Base-by-base conservation (phyloP, 2,888 invertebrate species). In the Drosophila bunnanda region DNA sequence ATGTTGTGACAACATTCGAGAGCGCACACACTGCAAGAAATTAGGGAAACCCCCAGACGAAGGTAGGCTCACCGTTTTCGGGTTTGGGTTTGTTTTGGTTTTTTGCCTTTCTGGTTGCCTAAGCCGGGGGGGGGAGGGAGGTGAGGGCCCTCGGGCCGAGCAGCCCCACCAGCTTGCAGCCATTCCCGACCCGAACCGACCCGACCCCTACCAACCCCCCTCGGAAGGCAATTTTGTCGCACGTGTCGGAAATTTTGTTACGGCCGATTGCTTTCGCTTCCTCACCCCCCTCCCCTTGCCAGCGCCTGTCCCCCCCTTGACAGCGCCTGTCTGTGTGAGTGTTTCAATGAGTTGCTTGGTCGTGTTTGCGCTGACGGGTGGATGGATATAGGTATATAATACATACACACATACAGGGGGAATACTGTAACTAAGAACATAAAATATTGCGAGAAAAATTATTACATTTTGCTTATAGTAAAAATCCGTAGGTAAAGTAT, bases 181-280 rank as follows among this genome's bases (percentile, higher is more conserved):
- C 28, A 17, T 17, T 32, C 43, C 25, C 25, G 25, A 25, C 2
- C 25, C 25, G 25, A 25, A 25, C 25, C 25, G 76, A 73, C 77
- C 9, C 30, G 6, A 39, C 28, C 28, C n/a, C 28, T n/a, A 20
- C 50, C 50, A 9, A 9, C 50, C 50, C 50, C 12, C 50, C 50
- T 52, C 34, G 79, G 68, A 78, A 87, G 82, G 76, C 81, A 90
- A 82, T 81, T 89, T 87, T 85, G 80, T 79, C 84, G 89, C 90
- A 90, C 90, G 90, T 90, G 90, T 90, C 82, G 80, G 79, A 88
- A 85, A 88, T 88, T 82, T 82, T 79, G 88, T 86, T 86, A 88
- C 81, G 85, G 78, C 75, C 85, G 88, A 86, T 79, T 85, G 85
- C 88, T 79, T 88, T 80, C 46, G 57, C 73, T 64, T 60, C 59